These are phyloP conservation scores for Protomyctophum bolini DNA, from an alignment of 2,113 vertebrate species.

Conservation along the genomic window DNA sequence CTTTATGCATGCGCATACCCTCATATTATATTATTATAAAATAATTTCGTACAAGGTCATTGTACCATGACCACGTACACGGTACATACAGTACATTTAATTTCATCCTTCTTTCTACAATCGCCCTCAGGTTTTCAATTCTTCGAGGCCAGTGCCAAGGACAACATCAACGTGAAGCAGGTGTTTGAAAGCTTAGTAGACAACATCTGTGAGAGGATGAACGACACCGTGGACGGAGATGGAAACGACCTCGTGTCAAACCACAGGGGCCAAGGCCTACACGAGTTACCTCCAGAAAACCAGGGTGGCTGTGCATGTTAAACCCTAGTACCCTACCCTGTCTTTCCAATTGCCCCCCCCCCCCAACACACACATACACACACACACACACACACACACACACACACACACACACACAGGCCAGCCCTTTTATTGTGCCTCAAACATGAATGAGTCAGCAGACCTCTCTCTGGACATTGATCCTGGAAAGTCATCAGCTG, in stretches of 20 bases:
- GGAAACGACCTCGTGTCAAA: constrained; percentile 58
- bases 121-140: constrained; percentile 85
- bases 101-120: too few relatives aligned
- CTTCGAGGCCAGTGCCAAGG: constrained; percentile 92
- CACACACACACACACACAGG: constrained; percentile 11
- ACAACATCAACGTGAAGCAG: constrained; percentile 92
- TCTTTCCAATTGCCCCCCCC: background rate
- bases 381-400: constrained; percentile 2
- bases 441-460: constrained; percentile 1
- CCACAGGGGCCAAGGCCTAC: constrained; percentile 72
- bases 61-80: too few relatives aligned
- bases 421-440: constrained; percentile 47
- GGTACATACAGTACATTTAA: too few relatives aligned
- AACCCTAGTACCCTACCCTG: background rate
- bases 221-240: constrained; percentile 83
- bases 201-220: constrained; percentile 93
- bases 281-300: constrained; percentile 71
- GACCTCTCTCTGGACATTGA: too few relatives aligned
- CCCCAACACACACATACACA: constrained; percentile 11
- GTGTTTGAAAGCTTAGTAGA: constrained; percentile 91
- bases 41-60: too few relatives aligned
- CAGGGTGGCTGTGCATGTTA: constrained; percentile 83
- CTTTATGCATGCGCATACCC: too few relatives aligned
- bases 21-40: too few relatives aligned
- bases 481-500: too few relatives aligned